Percentiles rank a stretch among this genome's conserved stretches.
phyloP scores from a whole-genome alignment of 2,888 invertebrate genomes.

The Callyntrura guangdongensis region DNA sequence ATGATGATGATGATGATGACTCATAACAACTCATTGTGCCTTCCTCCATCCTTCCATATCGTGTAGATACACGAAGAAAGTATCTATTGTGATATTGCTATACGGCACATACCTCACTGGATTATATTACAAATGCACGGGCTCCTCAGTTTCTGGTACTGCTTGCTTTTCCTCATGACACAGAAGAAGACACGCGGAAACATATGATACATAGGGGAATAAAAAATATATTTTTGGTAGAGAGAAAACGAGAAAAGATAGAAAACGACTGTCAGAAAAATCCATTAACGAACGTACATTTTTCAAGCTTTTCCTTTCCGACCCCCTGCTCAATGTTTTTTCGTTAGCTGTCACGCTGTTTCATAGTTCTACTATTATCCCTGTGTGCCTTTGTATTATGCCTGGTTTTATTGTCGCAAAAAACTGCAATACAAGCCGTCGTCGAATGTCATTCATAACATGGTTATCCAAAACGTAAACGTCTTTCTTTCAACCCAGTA shows the following conservation, averaged over 20 bases:
- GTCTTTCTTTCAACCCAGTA: background rate
- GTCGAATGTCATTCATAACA: constrained; percentile 33
- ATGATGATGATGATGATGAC: no score
- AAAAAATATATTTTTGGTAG: constrained; percentile 2
- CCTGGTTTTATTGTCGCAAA: constrained; percentile 15
- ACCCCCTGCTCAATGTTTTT: background rate
- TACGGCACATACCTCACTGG: background rate
- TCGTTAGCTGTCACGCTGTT: background rate
- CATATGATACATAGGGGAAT: background rate
- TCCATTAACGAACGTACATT: constrained; percentile 19
- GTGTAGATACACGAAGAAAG: background rate
- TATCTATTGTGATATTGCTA: background rate
- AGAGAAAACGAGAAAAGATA: background rate
- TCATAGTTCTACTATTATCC: background rate
- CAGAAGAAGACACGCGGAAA: background rate
- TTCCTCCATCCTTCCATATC: no score
- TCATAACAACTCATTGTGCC: no score
- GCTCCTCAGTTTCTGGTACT: background rate
- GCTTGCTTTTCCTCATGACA: background rate
- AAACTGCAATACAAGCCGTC: constrained; percentile 2
- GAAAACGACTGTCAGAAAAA: constrained; percentile 34
- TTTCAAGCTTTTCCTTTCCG: background rate
- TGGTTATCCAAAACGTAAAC: background rate
- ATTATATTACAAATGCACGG: no score
- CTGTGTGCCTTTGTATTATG: constrained; percentile 5